These are phyloP conservation scores for Nothocercus julius DNA, from an alignment of 2,113 vertebrate genomes.

Conservation along the genomic window DNA sequence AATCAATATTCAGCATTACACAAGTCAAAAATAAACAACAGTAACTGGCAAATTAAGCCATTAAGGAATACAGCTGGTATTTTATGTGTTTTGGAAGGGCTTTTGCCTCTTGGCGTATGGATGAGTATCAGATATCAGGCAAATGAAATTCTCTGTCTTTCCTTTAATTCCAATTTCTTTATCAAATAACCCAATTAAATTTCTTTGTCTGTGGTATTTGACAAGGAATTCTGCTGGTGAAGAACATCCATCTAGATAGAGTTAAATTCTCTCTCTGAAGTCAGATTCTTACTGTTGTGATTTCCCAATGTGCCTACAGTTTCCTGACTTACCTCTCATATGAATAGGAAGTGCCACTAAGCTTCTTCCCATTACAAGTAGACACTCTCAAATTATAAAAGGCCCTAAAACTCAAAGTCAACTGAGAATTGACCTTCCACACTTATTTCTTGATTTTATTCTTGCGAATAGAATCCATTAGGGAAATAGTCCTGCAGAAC, in stretches of 20 bases:
- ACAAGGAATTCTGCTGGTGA: not conserved
- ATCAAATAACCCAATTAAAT: not conserved
- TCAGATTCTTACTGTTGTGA: not conserved
- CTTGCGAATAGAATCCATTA: not conserved
- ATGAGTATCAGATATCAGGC: not conserved
- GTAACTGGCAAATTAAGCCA: not conserved
- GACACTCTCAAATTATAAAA: too few relatives aligned
- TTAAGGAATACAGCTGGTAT: not conserved
- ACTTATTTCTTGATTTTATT: not conserved
- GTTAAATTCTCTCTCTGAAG: not conserved
- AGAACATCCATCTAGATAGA: not conserved
- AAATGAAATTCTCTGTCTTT: not conserved
- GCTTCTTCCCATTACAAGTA: too few relatives aligned
- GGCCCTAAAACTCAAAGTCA: not conserved
- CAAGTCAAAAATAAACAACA: not conserved
- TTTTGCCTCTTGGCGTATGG: not conserved
- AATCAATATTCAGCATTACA: not conserved
- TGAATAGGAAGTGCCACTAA: too few relatives aligned
- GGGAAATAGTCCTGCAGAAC: too few relatives aligned
- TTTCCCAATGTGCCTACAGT: not conserved
- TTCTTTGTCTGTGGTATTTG: not conserved
- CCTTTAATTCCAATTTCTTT: not conserved
- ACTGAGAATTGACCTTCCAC: not conserved
- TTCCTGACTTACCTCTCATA: not conserved
- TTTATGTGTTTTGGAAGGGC: not conserved